A percentile compares a stretch with the other conserved stretches of the same genome.
Evolutionary conservation across 2,113 vertebrate genomes (phyloP).

Genomic region (Pseudopodoces humilis): DNA sequence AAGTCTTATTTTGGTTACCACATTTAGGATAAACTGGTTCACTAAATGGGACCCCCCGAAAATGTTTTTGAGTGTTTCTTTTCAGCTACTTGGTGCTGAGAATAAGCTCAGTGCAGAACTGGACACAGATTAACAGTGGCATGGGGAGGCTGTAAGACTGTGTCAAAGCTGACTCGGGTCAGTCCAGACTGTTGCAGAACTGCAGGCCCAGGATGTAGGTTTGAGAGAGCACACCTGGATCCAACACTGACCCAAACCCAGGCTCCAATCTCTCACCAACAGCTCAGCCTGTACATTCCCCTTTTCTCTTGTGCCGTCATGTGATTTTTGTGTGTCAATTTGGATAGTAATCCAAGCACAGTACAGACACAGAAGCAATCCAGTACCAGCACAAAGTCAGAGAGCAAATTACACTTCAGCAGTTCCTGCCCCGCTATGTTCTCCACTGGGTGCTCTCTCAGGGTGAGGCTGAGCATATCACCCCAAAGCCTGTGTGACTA

Average conservation of each 20-base stretch:
- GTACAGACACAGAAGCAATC: not conserved
- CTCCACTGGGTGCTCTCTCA: not conserved
- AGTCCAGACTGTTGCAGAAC: not conserved
- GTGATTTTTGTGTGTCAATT: not conserved
- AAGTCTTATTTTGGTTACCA: not conserved
- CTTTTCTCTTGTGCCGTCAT: not conserved
- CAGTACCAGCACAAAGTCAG: not conserved
- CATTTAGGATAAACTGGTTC: not conserved
- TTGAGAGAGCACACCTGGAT: not conserved
- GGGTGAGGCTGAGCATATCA: not conserved
- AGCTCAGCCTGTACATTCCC: not conserved
- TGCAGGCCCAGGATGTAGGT: not conserved
- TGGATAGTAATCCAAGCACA: not conserved
- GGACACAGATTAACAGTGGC: rapidly evolving
- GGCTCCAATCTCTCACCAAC: not conserved
- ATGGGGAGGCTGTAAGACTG: rapidly evolving
- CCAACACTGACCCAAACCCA: not conserved
- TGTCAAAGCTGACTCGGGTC: not conserved
- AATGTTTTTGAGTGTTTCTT: not conserved
- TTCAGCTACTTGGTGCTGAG: not conserved
- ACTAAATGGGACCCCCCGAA: not conserved
- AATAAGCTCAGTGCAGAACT: not conserved
- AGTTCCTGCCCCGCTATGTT: not conserved
- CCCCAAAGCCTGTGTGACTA: not conserved
- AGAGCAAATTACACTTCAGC: not conserved